Evolutionary conservation across 2,113 vertebrate species (phyloP).

Genomic region (Chroicocephalus ridibundus): DNA sequence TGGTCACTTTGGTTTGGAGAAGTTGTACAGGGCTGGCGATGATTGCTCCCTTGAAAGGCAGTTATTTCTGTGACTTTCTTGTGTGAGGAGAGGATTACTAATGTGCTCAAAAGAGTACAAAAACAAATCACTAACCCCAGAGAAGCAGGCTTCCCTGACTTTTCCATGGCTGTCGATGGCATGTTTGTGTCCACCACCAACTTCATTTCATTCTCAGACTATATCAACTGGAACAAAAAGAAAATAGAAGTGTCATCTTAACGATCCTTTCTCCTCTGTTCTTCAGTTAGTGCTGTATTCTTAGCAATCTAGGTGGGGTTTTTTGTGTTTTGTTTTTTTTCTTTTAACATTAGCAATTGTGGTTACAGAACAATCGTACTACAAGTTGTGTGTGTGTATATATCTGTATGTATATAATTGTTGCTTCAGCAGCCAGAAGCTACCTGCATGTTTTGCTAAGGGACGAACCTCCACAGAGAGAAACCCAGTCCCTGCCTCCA

Average conservation of each 20-base stretch:
- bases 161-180: accelerated
- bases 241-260: background rate
- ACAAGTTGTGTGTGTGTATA: background rate
- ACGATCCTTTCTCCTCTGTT: background rate
- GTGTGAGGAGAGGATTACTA: background rate
- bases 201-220: background rate
- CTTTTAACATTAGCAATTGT: no score
- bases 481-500: background rate
- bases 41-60: background rate
- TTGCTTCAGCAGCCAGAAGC: background rate
- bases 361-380: background rate
- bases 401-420: background rate
- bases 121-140: background rate
- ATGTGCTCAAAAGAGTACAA: background rate
- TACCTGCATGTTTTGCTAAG: background rate
- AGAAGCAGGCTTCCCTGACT: background rate
- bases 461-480: background rate
- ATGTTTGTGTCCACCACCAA: background rate
- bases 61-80: background rate
- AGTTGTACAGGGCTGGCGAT: background rate
- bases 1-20: background rate
- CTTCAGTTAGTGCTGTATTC: background rate
- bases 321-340: no score
- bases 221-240: background rate
- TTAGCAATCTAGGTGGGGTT: background rate